phyloP scores from a whole-genome alignment of 2,113 vertebrate genomes.

The Lampris incognitus region DNA sequence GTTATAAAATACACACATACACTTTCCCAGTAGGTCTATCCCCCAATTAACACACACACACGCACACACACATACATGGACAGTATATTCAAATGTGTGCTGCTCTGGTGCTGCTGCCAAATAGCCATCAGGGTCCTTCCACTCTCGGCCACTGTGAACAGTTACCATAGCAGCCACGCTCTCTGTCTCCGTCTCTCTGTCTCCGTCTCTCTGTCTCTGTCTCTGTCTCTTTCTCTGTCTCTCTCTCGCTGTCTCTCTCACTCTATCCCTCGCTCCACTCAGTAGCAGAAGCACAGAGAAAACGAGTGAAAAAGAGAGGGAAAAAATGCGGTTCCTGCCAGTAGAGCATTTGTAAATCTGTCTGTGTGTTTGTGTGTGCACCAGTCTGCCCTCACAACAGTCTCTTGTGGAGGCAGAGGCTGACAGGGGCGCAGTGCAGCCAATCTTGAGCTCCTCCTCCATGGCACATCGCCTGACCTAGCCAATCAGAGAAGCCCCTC shows the following conservation, averaged over 20 bases:
- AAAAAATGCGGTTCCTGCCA: conserved; percentile 48
- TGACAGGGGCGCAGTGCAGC: conserved; percentile 58
- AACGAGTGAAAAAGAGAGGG: conserved; percentile 43
- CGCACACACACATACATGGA: conserved; percentile 45
- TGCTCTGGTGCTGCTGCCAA: conserved; percentile 68
- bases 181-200: conserved; percentile 22
- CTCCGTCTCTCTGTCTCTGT: neutral
- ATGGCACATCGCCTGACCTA: conserved; percentile 50
- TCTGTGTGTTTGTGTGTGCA: conserved; percentile 25
- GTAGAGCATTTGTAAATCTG: conserved; percentile 57
- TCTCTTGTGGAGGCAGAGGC: conserved; percentile 59
- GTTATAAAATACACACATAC: conserved; percentile 16
- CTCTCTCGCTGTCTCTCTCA: conserved; percentile 25
- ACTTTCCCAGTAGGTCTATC: conserved; percentile 32
- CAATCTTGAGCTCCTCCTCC: conserved; percentile 54
- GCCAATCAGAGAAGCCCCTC: conserved; percentile 57
- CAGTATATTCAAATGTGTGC: conserved; percentile 42
- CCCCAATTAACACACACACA: conserved; percentile 51
- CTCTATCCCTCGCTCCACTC: conserved; percentile 21
- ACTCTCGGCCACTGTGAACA: conserved; percentile 68
- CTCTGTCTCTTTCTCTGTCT: conserved; percentile 41
- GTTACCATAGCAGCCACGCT: conserved; percentile 79
- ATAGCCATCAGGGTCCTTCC: conserved; percentile 74
- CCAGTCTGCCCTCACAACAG: conserved; percentile 74
- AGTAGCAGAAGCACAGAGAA: conserved; percentile 57